Evolutionary conservation across 2,888 invertebrate genomes (phyloP).

Genomic region (Nemotelus pantherinus): DNA sequence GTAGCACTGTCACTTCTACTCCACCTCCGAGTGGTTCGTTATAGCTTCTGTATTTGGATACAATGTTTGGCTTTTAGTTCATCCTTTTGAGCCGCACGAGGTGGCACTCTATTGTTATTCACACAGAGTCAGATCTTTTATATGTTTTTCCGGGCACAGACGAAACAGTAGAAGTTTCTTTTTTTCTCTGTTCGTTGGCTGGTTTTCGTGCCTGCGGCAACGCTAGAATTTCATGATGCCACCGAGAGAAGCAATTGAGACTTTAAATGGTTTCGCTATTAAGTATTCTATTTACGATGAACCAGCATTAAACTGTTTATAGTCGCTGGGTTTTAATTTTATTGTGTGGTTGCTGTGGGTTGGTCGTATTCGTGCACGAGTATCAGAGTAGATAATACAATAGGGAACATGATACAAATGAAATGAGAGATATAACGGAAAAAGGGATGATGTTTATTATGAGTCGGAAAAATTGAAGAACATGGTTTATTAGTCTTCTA

Average conservation of each 20-base stretch:
- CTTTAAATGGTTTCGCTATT: constrained; percentile 42
- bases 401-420: background rate
- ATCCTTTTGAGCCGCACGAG: background rate
- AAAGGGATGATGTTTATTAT: constrained; percentile 31
- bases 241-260: constrained; percentile 39
- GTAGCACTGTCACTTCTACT: background rate
- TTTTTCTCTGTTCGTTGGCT: background rate
- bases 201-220: constrained; percentile 21
- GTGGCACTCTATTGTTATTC: constrained; percentile 10
- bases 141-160: background rate
- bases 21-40: too few relatives aligned
- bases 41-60: too few relatives aligned
- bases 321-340: constrained; percentile 41
- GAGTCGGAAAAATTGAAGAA: background rate
- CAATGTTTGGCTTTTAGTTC: constrained; percentile 14
- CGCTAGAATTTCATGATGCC: constrained; percentile 30
- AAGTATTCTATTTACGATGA: constrained; percentile 44
- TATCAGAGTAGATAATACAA: background rate
- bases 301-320: constrained; percentile 44
- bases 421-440: background rate
- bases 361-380: background rate
- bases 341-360: constrained; percentile 11
- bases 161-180: background rate
- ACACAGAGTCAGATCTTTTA: background rate
- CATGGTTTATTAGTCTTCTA: too few relatives aligned